Conservation (phyloP, 2,888 invertebrate species). For the Tridacna crocea region DNA sequence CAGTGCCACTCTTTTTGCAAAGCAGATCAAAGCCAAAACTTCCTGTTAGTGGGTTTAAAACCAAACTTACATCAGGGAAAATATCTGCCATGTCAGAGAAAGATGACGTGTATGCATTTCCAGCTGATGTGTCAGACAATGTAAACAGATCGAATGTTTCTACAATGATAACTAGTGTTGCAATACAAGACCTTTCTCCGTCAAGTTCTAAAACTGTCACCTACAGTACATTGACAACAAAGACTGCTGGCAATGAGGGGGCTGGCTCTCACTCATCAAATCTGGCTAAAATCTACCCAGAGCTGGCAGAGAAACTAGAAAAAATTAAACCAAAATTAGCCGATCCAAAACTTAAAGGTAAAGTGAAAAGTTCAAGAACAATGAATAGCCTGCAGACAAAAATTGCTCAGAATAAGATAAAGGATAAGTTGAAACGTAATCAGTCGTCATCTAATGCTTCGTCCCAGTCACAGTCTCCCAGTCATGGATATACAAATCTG, state of each 20-base stretch:
- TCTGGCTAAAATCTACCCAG: slow-evolving; percentile 82
- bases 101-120: slow-evolving; percentile 81
- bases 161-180: slow-evolving; percentile 49
- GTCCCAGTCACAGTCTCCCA: slow-evolving; percentile 70
- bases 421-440: slow-evolving; percentile 82
- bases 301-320: slow-evolving; percentile 82
- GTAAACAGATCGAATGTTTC: slow-evolving; percentile 40
- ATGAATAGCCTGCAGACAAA: slow-evolving; percentile 84
- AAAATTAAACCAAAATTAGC: slow-evolving; percentile 73
- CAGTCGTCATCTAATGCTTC: slow-evolving; percentile 64
- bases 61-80: slow-evolving; percentile 54
- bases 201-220: slow-evolving; percentile 48
- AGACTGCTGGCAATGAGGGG: slow-evolving; percentile 37
- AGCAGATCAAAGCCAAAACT: slow-evolving; percentile 75
- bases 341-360: slow-evolving; percentile 73
- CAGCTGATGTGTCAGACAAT: slow-evolving; percentile 67
- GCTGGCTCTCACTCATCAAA: slow-evolving; percentile 67
- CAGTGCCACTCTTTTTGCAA: slow-evolving; percentile 69
- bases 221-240: slow-evolving; percentile 44
- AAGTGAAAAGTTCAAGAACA: slow-evolving; percentile 80
- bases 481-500: slow-evolving; percentile 58
- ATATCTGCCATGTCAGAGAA: slow-evolving; percentile 68
- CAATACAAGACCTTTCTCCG: slow-evolving; percentile 48
- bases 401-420: slow-evolving; percentile 84
- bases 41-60: slow-evolving; percentile 53